These are phyloP conservation scores for Eira barbara DNA, from an alignment of 2,113 vertebrate genomes.

Conservation along the genomic window DNA sequence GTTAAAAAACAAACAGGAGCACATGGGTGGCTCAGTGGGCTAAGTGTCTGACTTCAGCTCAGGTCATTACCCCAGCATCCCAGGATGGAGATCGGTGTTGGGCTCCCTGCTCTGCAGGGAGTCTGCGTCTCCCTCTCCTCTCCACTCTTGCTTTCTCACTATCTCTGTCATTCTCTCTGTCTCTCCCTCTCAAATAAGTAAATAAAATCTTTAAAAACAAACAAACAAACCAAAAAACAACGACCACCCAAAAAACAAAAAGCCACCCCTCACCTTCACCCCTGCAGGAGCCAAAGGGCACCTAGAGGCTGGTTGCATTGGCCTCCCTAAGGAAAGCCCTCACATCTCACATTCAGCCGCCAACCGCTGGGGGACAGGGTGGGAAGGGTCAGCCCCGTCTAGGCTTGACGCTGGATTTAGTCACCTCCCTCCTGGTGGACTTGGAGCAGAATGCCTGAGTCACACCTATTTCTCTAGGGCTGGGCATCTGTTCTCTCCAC, in stretches of 20 bases:
- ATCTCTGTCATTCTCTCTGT: too few relatives aligned
- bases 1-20: not conserved
- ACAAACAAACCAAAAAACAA: not conserved
- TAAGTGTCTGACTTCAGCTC: too few relatives aligned
- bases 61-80: too few relatives aligned
- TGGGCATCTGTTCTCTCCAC: too few relatives aligned
- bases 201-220: not conserved
- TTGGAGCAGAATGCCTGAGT: not conserved
- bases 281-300: not conserved
- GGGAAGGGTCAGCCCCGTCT: not conserved
- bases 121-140: too few relatives aligned
- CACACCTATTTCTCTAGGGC: not conserved
- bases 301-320: not conserved
- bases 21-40: too few relatives aligned
- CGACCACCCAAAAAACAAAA: not conserved
- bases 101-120: too few relatives aligned
- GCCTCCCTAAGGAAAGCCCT: not conserved
- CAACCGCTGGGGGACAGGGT: not conserved
- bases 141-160: too few relatives aligned
- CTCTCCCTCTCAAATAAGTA: too few relatives aligned
- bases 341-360: not conserved
- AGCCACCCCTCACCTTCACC: not conserved
- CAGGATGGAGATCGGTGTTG: too few relatives aligned
- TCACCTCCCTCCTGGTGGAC: not conserved
- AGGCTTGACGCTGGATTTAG: not conserved